Evolutionary conservation across 2,888 invertebrate genomes (phyloP).

Genomic region (Gibbula magus): DNA sequence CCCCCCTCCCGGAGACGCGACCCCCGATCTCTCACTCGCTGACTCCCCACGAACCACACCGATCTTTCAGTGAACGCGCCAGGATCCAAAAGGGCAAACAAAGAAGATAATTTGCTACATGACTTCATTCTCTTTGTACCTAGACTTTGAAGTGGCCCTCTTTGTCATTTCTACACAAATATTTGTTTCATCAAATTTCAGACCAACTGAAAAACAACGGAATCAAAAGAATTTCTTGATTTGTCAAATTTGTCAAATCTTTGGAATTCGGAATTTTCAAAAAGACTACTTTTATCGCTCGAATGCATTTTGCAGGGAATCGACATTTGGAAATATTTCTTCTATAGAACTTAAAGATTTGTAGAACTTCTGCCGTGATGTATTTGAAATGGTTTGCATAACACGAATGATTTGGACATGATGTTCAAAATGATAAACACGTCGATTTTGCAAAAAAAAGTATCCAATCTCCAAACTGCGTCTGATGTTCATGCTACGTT

Average conservation of each 20-base stretch:
- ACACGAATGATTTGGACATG: too few relatives aligned
- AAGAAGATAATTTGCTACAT: constrained; percentile 7
- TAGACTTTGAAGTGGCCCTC: constrained; percentile 10
- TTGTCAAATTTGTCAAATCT: constrained; percentile 8
- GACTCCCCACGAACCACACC: not conserved
- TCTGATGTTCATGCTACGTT: too few relatives aligned
- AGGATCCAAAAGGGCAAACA: not conserved
- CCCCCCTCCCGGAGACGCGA: not conserved
- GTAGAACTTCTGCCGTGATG: too few relatives aligned
- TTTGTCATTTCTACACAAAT: constrained; percentile 14
- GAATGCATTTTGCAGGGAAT: too few relatives aligned
- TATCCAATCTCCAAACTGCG: too few relatives aligned
- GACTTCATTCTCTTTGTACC: not conserved
- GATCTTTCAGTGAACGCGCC: not conserved
- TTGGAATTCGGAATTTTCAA: constrained; percentile 5
- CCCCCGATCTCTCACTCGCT: not conserved
- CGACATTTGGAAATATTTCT: too few relatives aligned
- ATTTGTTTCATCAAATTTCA: constrained; percentile 21
- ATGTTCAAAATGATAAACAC: too few relatives aligned
- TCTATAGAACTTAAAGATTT: too few relatives aligned
- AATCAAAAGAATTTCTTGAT: constrained; percentile 1
- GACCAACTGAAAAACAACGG: not conserved
- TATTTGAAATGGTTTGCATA: too few relatives aligned
- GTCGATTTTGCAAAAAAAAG: too few relatives aligned
- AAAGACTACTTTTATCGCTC: not conserved